These are phyloP conservation scores for Parambassis ranga DNA, from an alignment of 2,797 vertebrate species.

Conservation along the genomic window DNA sequence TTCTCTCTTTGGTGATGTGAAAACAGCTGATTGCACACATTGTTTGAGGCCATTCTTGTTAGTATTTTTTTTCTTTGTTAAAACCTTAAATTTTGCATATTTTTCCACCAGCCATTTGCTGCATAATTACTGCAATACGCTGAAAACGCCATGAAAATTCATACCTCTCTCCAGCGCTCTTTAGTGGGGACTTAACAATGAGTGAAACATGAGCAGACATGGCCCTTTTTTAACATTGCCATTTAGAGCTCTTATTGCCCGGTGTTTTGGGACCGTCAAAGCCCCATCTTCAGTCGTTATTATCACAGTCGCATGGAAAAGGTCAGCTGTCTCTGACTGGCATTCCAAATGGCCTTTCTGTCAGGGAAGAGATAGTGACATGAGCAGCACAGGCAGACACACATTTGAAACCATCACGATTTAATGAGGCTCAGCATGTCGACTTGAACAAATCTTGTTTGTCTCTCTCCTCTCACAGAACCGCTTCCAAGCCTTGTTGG, in stretches of 20 bases:
- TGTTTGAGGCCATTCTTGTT: slow-evolving; percentile 4
- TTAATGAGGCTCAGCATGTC: slow-evolving; percentile 61
- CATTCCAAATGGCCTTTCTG: slow-evolving; percentile 72
- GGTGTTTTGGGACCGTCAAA: slow-evolving; percentile 46
- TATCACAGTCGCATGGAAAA: slow-evolving; percentile 72
- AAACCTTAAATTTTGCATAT: slow-evolving; percentile 35
- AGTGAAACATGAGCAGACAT: slow-evolving; percentile 54
- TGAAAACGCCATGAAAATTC: slow-evolving; percentile 21
- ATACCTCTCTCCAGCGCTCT: slow-evolving; percentile 31
- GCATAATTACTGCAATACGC: background rate
- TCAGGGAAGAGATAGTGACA: slow-evolving; percentile 63
- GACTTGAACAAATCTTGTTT: slow-evolving; percentile 51
- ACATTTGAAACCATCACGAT: slow-evolving; percentile 55
- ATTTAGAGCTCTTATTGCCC: slow-evolving; percentile 51
- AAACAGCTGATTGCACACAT: slow-evolving; percentile 30
- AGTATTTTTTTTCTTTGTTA: background rate
- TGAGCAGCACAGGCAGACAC: slow-evolving; percentile 38
- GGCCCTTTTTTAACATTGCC: slow-evolving; percentile 46
- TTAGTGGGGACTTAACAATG: slow-evolving; percentile 42
- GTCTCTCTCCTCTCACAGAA: slow-evolving; percentile 76
- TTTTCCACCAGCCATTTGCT: slow-evolving; percentile 16
- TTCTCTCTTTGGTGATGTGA: slow-evolving; percentile 24
- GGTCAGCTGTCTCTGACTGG: slow-evolving; percentile 75
- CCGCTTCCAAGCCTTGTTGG: slow-evolving; percentile 92
- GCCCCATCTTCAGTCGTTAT: slow-evolving; percentile 61